Base-by-base conservation (phyloP, 2,113 vertebrate genomes). In the Anseranas semipalmata region DNA sequence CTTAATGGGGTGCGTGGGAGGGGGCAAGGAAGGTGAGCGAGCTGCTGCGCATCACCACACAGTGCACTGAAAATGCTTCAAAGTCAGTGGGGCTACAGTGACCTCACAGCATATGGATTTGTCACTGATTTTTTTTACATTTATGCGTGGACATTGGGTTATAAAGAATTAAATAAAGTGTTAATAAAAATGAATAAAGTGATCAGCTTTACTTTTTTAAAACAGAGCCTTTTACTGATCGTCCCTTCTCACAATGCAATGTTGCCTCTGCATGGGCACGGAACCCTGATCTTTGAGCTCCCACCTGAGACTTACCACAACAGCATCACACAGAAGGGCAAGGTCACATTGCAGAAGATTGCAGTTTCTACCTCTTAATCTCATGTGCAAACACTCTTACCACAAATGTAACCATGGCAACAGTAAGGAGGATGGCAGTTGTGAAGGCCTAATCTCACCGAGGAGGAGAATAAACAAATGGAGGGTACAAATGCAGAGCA, bases 391-490 rank as follows among this genome's bases (percentile, higher is more conserved):
- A 93, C 91, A 85, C 80, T 63, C 71, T 89, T 76, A 88, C 88
- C 15, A 48, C 39, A 81, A 81, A 74, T 13, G 96, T 97, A 97
- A 96, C 98, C 96, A 97, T 88, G 75, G 97, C 90, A 98, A 98
- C 95, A 27, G 53, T 24, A 90, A 30, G 63, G 50, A 91, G 68
- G 81, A 87, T 89, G 88, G 87, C 80, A 59, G 70, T 73, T 33
- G 2, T 28, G 35, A 89, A 92, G 95, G 39, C 56, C 88, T 56
- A 76, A 19, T 77, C 86, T 76, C 58, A 43, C 50, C 22, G 35
- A 95, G 39, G 21, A 63, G 41, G 60, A 85, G 65, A 86, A 79
- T 14, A 81, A 94, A 82, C 82, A 93, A 89, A 87, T 4, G 20
- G 77, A 79, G 46, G 66, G 79, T 39, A 62, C 28, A 59, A 82